Evolutionary conservation across 2,888 invertebrate species (phyloP), one percentile per base, ranked within the genome.

Genomic region (Dynastes grantii): DNA sequence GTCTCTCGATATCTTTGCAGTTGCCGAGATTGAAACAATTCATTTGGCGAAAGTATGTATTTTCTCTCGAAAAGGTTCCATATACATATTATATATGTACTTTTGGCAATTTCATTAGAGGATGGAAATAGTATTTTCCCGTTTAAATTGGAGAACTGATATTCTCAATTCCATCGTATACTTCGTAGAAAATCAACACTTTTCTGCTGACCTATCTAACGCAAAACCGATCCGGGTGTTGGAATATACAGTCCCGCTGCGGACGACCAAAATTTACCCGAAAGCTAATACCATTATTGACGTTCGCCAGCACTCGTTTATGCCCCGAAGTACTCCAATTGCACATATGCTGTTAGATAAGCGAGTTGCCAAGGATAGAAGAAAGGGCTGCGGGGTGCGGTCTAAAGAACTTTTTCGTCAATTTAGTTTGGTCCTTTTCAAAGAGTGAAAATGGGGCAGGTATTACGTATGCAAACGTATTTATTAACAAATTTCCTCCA

Each of bases 171-270:
- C 45, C 45, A 45, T 45, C 8, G 45, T 11, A 11, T 8, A 45
- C 45, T n/a, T 13, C 3, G n/a, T 0, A 40, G n/a, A 40, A 65
- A 65, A 65, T 65, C 65, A 16, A 45, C 65, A 40, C 16, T 40
- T 65, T 65, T 65, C 65, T 65, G 65, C 65, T 65, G 65, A 65
- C 37, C 45, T 22, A 65, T 65, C 16, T 32, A 16, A 65, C 65
- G 16, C 27, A 22, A 68, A 45, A 68, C 45, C 49, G 16, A 45
- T 27, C 49, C n/a, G 22, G 22, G 27, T n/a, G 45, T 68, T 68
- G 45, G 49, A 68, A 68, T 68, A 68, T 68, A 68, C 49, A 27
- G 27, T 27, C 49, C 16, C 45, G 11, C 16, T 22, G 49, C 49
- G 67, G 49, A 22, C 49, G 9, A 27, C 8, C 11, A 49, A 49